Percentiles rank a stretch among this genome's conserved stretches.
Conservation (phyloP, 1,140 invertebrate genomes). For the Ericerus pela region DNA sequence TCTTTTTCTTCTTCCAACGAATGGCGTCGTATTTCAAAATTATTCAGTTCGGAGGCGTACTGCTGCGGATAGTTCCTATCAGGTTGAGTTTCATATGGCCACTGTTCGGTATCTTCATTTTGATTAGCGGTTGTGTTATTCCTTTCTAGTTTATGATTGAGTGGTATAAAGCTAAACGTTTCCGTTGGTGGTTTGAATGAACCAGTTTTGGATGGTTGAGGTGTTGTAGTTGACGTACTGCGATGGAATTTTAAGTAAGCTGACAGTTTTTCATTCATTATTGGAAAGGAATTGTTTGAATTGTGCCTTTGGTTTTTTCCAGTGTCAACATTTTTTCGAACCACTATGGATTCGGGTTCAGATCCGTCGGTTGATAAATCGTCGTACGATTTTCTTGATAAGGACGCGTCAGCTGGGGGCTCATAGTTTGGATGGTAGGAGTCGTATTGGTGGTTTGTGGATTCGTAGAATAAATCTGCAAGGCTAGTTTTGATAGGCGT, state of each 20-base stretch:
- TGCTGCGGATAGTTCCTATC: not conserved
- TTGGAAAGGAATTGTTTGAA: not conserved
- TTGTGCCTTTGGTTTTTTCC: not conserved
- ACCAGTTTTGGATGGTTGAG: constrained; percentile 8
- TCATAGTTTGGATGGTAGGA: not conserved
- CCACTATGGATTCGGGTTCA: not conserved
- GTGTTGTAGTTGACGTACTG: constrained; percentile 13
- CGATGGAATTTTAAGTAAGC: constrained; percentile 14
- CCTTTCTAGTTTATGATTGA: constrained; percentile 11
- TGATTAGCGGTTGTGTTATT: not conserved
- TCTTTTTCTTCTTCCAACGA: not conserved
- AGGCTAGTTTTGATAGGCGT: not conserved
- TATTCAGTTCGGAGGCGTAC: constrained; percentile 1
- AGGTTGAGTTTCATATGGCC: not conserved
- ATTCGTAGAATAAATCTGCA: not conserved
- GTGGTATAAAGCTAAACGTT: constrained; percentile 19
- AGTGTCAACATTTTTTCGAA: not conserved
- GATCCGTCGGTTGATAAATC: not conserved
- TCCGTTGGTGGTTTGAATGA: constrained; percentile 20
- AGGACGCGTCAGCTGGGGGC: not conserved
- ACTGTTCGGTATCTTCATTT: not conserved
- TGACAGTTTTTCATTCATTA: constrained; percentile 15
- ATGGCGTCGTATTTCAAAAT: not conserved
- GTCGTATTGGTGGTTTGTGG: not conserved
- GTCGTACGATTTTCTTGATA: not conserved